These are phyloP conservation scores for Euspilapteryx auroguttella DNA, from an alignment of 2,888 invertebrate species.

Conservation along the genomic window DNA sequence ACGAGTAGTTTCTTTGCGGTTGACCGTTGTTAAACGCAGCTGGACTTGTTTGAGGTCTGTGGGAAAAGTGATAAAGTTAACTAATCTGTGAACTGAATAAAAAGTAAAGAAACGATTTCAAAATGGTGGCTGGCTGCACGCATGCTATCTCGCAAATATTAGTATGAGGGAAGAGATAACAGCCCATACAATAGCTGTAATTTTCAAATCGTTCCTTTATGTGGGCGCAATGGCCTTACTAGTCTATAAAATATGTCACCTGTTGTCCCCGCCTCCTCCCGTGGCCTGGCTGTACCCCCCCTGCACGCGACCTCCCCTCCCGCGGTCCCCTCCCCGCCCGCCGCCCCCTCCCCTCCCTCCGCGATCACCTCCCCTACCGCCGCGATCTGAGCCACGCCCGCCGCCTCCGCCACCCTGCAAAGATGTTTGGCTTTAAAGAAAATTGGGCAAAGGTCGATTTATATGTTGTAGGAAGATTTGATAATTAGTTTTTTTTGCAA, in stretches of 20 bases:
- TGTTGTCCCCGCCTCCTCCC: conserved; percentile 31
- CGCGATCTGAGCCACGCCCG: conserved; percentile 37
- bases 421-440: neutral
- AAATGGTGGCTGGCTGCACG: too few species aligned
- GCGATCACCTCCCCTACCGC: conserved; percentile 28
- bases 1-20: conserved; percentile 18
- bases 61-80: too few species aligned
- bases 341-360: conserved; percentile 17
- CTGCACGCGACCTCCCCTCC: conserved; percentile 13
- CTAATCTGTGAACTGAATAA: too few species aligned
- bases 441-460: neutral
- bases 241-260: too few species aligned
- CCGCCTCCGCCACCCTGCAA: conserved; percentile 43
- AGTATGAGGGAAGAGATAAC: too few species aligned
- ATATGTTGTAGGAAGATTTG: too few species aligned
- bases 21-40: conserved; percentile 13
- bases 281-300: conserved; percentile 26
- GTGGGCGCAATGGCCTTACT: too few species aligned
- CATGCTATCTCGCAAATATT: too few species aligned
- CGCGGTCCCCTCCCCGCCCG: conserved; percentile 10
- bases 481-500: too few species aligned
- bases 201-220: too few species aligned
- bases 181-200: too few species aligned
- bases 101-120: too few species aligned
- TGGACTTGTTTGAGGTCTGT: conserved; percentile 29